These are phyloP conservation scores for Lordiphosa clarofinis DNA, from an alignment of 1,140 invertebrate species.

Conservation along the genomic window DNA sequence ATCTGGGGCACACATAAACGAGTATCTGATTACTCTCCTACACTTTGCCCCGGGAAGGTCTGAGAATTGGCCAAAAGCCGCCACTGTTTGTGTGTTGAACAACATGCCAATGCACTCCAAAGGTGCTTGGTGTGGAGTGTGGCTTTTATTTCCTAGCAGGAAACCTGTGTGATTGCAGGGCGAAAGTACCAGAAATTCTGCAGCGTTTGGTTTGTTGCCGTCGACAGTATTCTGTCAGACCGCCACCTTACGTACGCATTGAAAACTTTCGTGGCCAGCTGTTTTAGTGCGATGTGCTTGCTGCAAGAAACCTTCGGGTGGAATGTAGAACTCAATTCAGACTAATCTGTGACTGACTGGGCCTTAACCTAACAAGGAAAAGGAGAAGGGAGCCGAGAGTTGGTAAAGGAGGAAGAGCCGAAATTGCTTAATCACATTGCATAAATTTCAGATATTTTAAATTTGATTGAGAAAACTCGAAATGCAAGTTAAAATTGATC, in stretches of 20 bases:
- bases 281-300: conserved; percentile 83
- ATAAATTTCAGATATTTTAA: not conserved
- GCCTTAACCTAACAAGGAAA: not conserved
- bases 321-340: conserved; percentile 82
- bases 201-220: conserved; percentile 36
- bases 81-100: conserved; percentile 26
- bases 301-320: conserved; percentile 54
- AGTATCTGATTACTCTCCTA: conserved; percentile 81
- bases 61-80: conserved; percentile 80
- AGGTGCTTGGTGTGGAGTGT: conserved; percentile 31
- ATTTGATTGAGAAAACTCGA: no score
- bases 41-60: conserved; percentile 82
- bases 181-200: conserved; percentile 82
- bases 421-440: not conserved
- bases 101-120: conserved; percentile 23
- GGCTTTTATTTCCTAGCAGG: conserved; percentile 80
- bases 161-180: conserved; percentile 81
- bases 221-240: conserved; percentile 7
- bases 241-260: conserved; percentile 69
- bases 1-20: conserved; percentile 81
- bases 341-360: conserved; percentile 82
- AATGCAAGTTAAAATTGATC: no score
- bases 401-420: not conserved
- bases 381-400: no score
- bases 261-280: conserved; percentile 82